These are phyloP conservation scores for Danio rerio DNA, from an alignment of 2,113 vertebrate species.

Conservation along the genomic window GRCz12tu NC_133197.1:11849501-11850000, in stretches of 20 bases:
- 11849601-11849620: slow-evolving; percentile 39
- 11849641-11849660: slow-evolving; percentile 74
- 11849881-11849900: not conserved
- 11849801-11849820: slow-evolving; percentile 25
- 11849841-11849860: slow-evolving; percentile 50
- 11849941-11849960: slow-evolving; percentile 53
- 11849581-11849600: slow-evolving; percentile 64
- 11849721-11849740: slow-evolving; percentile 74
- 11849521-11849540: slow-evolving; percentile 46
- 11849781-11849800: slow-evolving; percentile 63
- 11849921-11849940: slow-evolving; percentile 51
- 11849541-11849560: slow-evolving; percentile 20
- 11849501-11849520: slow-evolving; percentile 6
- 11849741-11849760: slow-evolving; percentile 69
- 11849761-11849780: slow-evolving; percentile 69
- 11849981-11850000: slow-evolving; percentile 10
- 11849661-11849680: slow-evolving; percentile 74
- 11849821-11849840: slow-evolving; percentile 57
- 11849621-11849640: slow-evolving; percentile 53
- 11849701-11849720: slow-evolving; percentile 77
- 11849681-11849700: slow-evolving; percentile 65
- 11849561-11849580: slow-evolving; percentile 34
- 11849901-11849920: slow-evolving; percentile 22
- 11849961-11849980: slow-evolving; percentile 37
- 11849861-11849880: slow-evolving; percentile 63